Base-by-base conservation (phyloP, 1,140 invertebrate genomes). In the Saxidomus purpurata region DNA sequence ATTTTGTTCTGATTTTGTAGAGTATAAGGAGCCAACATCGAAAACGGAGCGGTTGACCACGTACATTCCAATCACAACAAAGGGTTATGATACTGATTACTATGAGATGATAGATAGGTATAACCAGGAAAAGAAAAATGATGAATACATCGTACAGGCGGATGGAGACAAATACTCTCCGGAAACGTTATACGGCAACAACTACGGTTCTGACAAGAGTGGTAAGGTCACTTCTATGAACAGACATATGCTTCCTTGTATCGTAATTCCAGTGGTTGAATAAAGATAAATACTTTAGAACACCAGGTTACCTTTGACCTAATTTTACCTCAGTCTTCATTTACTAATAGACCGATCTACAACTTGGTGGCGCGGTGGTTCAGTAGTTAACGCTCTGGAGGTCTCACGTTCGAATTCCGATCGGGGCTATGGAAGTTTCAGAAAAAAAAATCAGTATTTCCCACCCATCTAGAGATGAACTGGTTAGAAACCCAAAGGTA, bases 21-120 rank as follows among this genome's bases (percentile, higher is more conserved):
- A 79, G 34, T 79, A 79, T 28, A 52, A 79, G 17, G 76, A 79
- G 28, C 76, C 47, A 34, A 79, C 76, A 0, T 31, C 76, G 17
- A 11, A 11, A 47, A 52, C 74, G 28, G 22, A 79, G 17, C 4
- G 4, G 17, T 31, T 15, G 31, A 79, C 76, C 9, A 79, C 76
- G 40, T 22, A 49, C 47, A 36, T 79, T 31, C 43, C 28, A 55
- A 31, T 47, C 1, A 59, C 76, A 34, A 79, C 76, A 15, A 55
- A 36, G 17, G 13, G 25, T 3, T 36, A 19, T n/a, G 11, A 71
- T 22, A 34, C 36, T 11, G 67, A 71, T 4, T 71, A 71, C 22
- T 71, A 71, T n/a, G 34, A 71, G 34, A 38, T 17, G 31, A 15
- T 71, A 17, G 67, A 71, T 15, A 38, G 15, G 15, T 71, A 28